Percentiles rank a stretch among this genome's conserved stretches.
Conservation (phyloP, 2,888 invertebrate species). For the Timema cristinae region DNA sequence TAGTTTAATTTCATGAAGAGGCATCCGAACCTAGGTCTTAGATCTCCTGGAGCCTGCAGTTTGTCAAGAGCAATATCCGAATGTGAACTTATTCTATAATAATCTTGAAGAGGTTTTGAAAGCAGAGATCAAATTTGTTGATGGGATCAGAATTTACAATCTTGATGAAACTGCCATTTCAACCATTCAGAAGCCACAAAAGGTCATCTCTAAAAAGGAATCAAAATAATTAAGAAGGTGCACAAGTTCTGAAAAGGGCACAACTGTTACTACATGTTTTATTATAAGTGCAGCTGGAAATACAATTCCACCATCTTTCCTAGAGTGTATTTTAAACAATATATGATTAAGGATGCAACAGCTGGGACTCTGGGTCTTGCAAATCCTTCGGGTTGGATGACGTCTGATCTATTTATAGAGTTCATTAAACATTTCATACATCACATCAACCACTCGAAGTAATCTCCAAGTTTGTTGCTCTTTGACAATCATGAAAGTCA, state of each 20-base stretch:
- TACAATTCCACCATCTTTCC: slow-evolving; percentile 41
- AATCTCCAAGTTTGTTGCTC: slow-evolving; percentile 38
- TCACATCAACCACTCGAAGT: slow-evolving; percentile 33
- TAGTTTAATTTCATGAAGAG: slow-evolving; percentile 16
- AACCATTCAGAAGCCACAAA: slow-evolving; percentile 34
- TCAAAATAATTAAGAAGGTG: slow-evolving; percentile 37
- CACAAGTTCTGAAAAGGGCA: slow-evolving; percentile 40
- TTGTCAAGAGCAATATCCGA: slow-evolving; percentile 26
- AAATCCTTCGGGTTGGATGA: slow-evolving; percentile 42
- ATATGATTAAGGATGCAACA: slow-evolving; percentile 40
- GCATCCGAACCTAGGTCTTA: slow-evolving; percentile 12
- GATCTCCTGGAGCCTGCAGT: slow-evolving; percentile 16
- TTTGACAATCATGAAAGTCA: slow-evolving; percentile 41
- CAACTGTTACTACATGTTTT: slow-evolving; percentile 39
- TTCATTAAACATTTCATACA: slow-evolving; percentile 42
- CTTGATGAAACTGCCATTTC: slow-evolving; percentile 33
- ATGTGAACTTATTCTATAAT: slow-evolving; percentile 34
- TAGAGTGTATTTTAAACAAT: slow-evolving; percentile 37
- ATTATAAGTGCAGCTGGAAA: slow-evolving; percentile 39
- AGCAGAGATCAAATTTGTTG: slow-evolving; percentile 30
- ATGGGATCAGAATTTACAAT: slow-evolving; percentile 33
- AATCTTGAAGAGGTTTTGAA: slow-evolving; percentile 35
- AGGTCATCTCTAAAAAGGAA: slow-evolving; percentile 28
- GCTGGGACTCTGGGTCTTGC: slow-evolving; percentile 40
- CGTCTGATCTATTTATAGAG: slow-evolving; percentile 38